Evolutionary conservation across 2,797 vertebrate species (phyloP), one percentile per base, ranked within the genome.

Genomic region (Diceros bicornis): DNA sequence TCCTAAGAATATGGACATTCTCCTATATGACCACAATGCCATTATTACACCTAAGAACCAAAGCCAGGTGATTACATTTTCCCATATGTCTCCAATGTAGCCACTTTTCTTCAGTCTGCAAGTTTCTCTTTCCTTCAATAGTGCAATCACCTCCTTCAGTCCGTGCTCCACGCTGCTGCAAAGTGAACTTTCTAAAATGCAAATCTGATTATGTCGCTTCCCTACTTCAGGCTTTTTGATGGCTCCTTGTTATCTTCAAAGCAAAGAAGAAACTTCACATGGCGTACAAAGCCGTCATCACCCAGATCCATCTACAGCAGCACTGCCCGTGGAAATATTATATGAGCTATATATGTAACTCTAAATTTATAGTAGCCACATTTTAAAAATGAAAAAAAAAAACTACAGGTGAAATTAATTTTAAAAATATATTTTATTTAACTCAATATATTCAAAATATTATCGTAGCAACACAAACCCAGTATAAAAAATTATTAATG

Each of bases 371-470:
- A 47, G 34, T 29, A 62, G n/a, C 29, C 52, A 44, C 29, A 55
- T 50, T 75, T 41, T 41, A 41, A 41, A 41, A 41, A 41, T 41
- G 4, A 72, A 75, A 57, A 52, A 57, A 52, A 52, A 52, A 16
- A 50, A 84, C 6, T 55, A 47, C 10, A 91, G 12, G 27, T 95
- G 59, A 94, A 34, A 69, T 88, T 52, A 59, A 71, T 94, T 86
- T 92, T 17, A 7, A 77, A 96, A 91, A 41, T 71, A 7, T 1
- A 18, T 84, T 95, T 83, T 89, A 91, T 55, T 89, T 92, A 89
- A 41, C 21, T 47, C 29, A 34, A 21, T 72, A 50, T 47, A 86
- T 62, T 20, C 12, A 89, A 91, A 75, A 71, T 41, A 91, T 34
- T 59, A 64, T 78, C 50, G 84, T 34, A 91, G 69, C 44, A 64